Base-by-base conservation (phyloP, 2,113 vertebrate species). In the Melanostigma gelatinosum region DNA sequence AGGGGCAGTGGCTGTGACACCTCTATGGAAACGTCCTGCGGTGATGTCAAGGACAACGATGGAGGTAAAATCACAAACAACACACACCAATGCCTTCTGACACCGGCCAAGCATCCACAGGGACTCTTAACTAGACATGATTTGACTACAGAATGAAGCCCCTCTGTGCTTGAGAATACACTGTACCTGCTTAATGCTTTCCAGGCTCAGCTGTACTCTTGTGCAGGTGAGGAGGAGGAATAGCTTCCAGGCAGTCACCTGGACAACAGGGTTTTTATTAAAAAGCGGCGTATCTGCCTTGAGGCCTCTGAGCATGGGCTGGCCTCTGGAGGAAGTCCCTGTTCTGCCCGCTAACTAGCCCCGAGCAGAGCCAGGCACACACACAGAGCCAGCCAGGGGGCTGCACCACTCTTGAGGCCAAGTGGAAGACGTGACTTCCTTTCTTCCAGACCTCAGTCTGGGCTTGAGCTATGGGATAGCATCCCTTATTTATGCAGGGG, bases 41-140 rank as follows among this genome's bases (percentile, higher is more conserved):
- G 96, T 16, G 98, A 99, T 34, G 93, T 96, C 88, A 99, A 99
- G 92, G 98, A 99, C 96, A 99, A 99, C 10, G 98, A 99, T 4
- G 97, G 96, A 97, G 98, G 98, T 99, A 97, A 91, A 95, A 58
- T 84, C 77, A 71, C 69, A 86, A 73, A 85, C 64, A 70, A 42
- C 79, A 81, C 62, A 60, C 58, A 65, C 40, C 60, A 77, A 18
- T 67, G 72, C 61, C 77, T 83, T 83, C 69, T 87, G 68, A 85
- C 68, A 84, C 65, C 73, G 81, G 77, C 76, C 52, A 62, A 24
- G 48, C 64, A 54, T 75, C 67, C n/a, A 72, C 73, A 65, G 65
- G 32, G 77, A 77, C 72, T 79, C 84, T 87, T 75, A 75, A 74
- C 62, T 29, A 44, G 74, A 84, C 83, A 74, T n/a, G 34, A 75